Base-by-base conservation (phyloP, 2,113 vertebrate species). In the Macaca nemestrina region DNA sequence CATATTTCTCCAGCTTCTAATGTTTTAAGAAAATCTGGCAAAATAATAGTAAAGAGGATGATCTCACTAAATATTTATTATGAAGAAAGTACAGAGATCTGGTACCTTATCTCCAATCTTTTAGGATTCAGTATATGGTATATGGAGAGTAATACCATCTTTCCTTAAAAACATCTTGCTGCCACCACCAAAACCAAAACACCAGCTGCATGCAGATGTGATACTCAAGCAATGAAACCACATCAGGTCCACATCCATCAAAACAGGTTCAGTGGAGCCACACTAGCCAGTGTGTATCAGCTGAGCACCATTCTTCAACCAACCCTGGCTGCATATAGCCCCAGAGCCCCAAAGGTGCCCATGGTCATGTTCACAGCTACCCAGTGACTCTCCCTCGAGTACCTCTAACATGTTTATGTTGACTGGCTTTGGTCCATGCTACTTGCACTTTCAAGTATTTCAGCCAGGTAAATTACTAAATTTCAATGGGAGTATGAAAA, bases 401-500 rank as follows among this genome's bases (percentile, higher is more conserved):
- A 64, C 78, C 25, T n/a, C 30, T 32, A 68, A 57, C 16, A n/a
- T 32, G n/a, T 59, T 92, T 59, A 14, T 30, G 25, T 11, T 84
- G 79, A 57, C n/a, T 64, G 12, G 43, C 48, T 92, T 83, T 84
- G 59, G 55, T 20, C 92, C 20, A 40, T 30, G 22, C 32, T 50
- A 75, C 32, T 78, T 64, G 17, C n/a, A 48, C 20, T 61, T 43
- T 32, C 35, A 94, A 93, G 35, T 81, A 32, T 43, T 78, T 84
- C 48, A 12, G 40, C 64, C 80, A 45, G 45, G 68, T 61, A 61
- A 96, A 81, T 90, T 48, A 67, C 32, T 38, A 75, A 80, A 80
- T 59, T 25, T 72, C 50, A 59, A 16, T 50, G 70, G 23, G 81
- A 92, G 48, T 90, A 55, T 96, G 80, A 83, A 92, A 92, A 94